Base-by-base conservation (phyloP, 2,113 vertebrate genomes). In the Podocnemis expansa region DNA sequence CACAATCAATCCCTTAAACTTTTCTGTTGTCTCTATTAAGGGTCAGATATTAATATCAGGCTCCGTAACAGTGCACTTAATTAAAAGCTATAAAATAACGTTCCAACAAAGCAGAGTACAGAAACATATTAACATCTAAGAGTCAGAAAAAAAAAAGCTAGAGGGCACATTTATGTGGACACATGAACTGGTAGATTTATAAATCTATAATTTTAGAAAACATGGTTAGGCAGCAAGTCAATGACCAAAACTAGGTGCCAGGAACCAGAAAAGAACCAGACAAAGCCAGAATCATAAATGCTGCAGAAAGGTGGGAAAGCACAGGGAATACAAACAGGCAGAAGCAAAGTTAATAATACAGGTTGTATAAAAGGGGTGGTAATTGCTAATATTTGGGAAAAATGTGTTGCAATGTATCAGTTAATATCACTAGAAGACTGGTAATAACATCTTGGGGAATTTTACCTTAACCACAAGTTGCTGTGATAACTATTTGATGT, bases 1-100 rank as follows among this genome's bases (percentile, higher is more conserved):
- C 75, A 58, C 38, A 89, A 92, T 91, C 38, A 89, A 92, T 91
- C 11, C 8, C 41, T 92, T 96, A 47, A 43, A 6, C 84, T 84
- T 96, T 88, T 7, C 13, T 82, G 52, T 5, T 78, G 89, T 82
- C 70, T 91, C 43, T 3, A 1, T 70, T 80, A 87, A 82, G 60
- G 87, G 43, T 87, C 93, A 80, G 78, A 31, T 87, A 83, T 93
- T 96, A 82, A 87, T 67, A 58, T 54, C 38, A 29, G 22, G 54
- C 10, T 94, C 89, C 85, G 90, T 87, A 92, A 89, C 7, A 52
- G 70, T 80, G 10, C 9, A 93, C 95, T 92, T 84, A 95, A 96
- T 49, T 89, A 90, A 93, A 92, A 96, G 92, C 88, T 88, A 82
- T 49, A 76, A 34, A 91, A 78, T 60, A 81, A 82, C 76, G n/a